These are phyloP conservation scores for Sebastiscus albofasciatus DNA, from an alignment of 2,797 vertebrate species.

Conservation along the genomic window DNA sequence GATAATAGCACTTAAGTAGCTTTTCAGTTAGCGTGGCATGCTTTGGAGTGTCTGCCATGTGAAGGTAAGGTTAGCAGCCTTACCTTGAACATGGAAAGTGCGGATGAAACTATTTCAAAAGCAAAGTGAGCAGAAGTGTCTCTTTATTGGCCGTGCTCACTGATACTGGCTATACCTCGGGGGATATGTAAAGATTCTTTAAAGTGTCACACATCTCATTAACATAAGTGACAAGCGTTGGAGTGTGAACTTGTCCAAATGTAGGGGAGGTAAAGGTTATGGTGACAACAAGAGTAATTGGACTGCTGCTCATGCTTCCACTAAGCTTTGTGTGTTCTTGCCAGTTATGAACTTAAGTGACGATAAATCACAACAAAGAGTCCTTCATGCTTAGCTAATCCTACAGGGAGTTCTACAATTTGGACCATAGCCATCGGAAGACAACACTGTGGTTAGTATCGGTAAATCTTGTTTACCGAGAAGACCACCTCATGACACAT, in stretches of 20 bases:
- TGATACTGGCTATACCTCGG: background rate
- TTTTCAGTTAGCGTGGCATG: background rate
- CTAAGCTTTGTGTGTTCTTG: background rate
- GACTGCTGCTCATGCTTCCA: background rate
- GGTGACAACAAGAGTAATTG: background rate
- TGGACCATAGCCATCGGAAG: background rate
- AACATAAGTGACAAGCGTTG: background rate
- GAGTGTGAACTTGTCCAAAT: background rate
- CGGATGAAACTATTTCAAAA: background rate
- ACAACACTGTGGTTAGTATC: background rate
- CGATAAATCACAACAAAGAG: background rate
- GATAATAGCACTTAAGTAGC: background rate
- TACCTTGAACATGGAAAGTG: background rate
- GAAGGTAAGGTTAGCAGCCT: background rate
- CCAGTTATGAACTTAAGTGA: background rate
- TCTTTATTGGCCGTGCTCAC: background rate
- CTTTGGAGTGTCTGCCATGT: background rate
- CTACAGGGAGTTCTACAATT: background rate
- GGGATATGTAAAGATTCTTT: background rate
- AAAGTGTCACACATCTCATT: background rate
- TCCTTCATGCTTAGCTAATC: background rate
- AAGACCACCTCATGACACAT: slow-evolving; percentile 20
- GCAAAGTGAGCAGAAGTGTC: background rate
- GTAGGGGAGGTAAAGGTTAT: background rate
- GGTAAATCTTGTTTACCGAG: slow-evolving; percentile 15